Evolutionary conservation across 2,797 vertebrate species (phyloP).

Genomic region (Calcarius lapponicus): DNA sequence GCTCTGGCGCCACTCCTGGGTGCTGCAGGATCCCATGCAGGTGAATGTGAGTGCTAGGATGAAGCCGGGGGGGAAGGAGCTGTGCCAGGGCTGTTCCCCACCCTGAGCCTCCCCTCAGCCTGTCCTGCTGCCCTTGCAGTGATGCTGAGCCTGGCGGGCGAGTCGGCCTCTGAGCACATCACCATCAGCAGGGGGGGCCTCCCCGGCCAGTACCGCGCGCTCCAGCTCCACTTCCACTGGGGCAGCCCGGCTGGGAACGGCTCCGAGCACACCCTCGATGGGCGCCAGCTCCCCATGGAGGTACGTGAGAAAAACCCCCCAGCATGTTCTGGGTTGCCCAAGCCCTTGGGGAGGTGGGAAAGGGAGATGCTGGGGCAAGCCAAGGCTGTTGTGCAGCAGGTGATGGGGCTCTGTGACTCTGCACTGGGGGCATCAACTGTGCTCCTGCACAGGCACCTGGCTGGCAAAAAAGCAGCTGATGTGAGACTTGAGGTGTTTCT

Average conservation of each 20-base stretch:
- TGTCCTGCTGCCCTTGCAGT: constrained; percentile 64
- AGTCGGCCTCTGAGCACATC: constrained; percentile 65
- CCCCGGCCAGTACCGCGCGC: constrained; percentile 74
- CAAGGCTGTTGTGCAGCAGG: neutral
- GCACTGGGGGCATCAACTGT: rapidly evolving
- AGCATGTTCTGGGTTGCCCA: rapidly evolving
- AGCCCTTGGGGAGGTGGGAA: neutral
- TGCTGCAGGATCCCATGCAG: neutral
- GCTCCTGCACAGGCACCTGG: neutral
- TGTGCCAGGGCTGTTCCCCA: neutral
- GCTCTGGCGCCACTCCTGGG: rapidly evolving
- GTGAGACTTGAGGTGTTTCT: neutral
- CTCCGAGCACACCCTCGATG: constrained; percentile 85
- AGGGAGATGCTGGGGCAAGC: neutral
- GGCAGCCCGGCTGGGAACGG: constrained; percentile 77
- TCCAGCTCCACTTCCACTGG: constrained; percentile 91
- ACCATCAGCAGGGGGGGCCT: constrained; percentile 82
- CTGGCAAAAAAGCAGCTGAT: neutral
- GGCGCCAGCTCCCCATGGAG: constrained; percentile 84
- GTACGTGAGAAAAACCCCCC: neutral
- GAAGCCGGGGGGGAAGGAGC: neutral
- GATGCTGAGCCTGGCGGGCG: constrained; percentile 74
- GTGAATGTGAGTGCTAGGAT: neutral
- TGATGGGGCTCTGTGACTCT: rapidly evolving
- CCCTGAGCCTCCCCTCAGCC: neutral